These are phyloP conservation scores for Nomada ferruginata DNA, from an alignment of 2,888 invertebrate species.

Conservation along the genomic window DNA sequence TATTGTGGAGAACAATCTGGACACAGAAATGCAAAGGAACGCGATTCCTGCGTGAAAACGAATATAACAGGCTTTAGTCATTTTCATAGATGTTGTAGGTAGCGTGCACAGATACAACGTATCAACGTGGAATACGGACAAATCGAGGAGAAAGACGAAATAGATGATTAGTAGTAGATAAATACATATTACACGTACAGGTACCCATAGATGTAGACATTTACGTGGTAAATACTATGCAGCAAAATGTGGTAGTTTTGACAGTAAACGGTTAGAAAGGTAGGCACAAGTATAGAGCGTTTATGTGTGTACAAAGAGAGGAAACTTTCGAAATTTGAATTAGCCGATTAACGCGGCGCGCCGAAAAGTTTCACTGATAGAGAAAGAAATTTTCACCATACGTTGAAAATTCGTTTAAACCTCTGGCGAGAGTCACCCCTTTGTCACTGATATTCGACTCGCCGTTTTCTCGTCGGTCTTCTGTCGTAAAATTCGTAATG, in stretches of 20 bases:
- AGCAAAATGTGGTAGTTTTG: not conserved
- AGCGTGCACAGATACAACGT: not conserved
- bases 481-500: not conserved
- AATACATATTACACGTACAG: conserved; percentile 32
- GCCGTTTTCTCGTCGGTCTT: not conserved
- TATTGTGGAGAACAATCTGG: conserved; percentile 14
- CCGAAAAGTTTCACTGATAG: conserved; percentile 22
- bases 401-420: conserved; percentile 34
- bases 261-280: not conserved
- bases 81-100: conserved; percentile 9
- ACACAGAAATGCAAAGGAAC: conserved; percentile 5
- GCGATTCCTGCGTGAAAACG: not conserved
- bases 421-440: conserved; percentile 42
- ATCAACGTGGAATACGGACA: conserved; percentile 11
- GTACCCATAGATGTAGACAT: conserved; percentile 26
- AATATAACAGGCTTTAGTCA: conserved; percentile 11
- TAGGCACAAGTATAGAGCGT: not conserved
- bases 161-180: conserved; percentile 12
- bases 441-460: conserved; percentile 8
- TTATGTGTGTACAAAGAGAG: not conserved
- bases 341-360: not conserved
- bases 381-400: conserved; percentile 16
- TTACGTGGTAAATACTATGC: conserved; percentile 7
- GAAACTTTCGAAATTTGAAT: not conserved
- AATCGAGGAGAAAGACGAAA: not conserved